A percentile compares a stretch with the other conserved stretches of the same genome.
Conservation (phyloP, 2,888 invertebrate genomes). For the Mimachlamys varia region DNA sequence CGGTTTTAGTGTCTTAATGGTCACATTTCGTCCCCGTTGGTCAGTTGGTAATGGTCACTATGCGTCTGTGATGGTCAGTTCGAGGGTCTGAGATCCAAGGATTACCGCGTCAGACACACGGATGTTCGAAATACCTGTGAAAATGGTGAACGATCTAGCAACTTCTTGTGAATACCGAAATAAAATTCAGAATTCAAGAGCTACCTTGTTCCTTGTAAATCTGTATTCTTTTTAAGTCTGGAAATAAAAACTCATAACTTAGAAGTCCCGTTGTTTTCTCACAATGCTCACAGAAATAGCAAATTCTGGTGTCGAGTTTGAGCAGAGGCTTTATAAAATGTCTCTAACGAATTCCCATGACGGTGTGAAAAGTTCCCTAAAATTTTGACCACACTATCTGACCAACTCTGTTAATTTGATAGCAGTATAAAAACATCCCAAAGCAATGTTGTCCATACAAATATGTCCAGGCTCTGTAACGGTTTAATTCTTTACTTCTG, state of each 20-base stretch:
- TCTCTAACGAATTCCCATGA: not conserved
- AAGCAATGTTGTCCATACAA: not conserved
- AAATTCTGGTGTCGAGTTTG: not conserved
- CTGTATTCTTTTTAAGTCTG: not conserved
- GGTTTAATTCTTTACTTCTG: not conserved
- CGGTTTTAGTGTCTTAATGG: slow-evolving; percentile 36
- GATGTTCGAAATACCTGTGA: slow-evolving; percentile 30
- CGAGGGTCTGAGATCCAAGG: not conserved
- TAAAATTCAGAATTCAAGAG: slow-evolving; percentile 9
- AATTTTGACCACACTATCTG: not conserved
- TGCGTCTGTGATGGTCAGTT: slow-evolving; percentile 29
- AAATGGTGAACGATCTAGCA: not conserved
- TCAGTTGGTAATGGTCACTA: not conserved
- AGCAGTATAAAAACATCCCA: not conserved
- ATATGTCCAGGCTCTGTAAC: not conserved
- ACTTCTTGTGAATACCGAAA: not conserved
- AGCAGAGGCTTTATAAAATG: not conserved
- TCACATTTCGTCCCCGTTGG: slow-evolving; percentile 31
- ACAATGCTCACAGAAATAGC: not conserved
- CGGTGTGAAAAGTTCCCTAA: not conserved
- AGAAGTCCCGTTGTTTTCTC: not conserved
- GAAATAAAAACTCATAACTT: not conserved
- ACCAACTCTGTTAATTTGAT: not conserved
- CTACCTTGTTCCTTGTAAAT: not conserved
- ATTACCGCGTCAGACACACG: not conserved